These are phyloP conservation scores for Drosophila acutilabella DNA, from an alignment of 2,888 invertebrate species.

Conservation along the genomic window DNA sequence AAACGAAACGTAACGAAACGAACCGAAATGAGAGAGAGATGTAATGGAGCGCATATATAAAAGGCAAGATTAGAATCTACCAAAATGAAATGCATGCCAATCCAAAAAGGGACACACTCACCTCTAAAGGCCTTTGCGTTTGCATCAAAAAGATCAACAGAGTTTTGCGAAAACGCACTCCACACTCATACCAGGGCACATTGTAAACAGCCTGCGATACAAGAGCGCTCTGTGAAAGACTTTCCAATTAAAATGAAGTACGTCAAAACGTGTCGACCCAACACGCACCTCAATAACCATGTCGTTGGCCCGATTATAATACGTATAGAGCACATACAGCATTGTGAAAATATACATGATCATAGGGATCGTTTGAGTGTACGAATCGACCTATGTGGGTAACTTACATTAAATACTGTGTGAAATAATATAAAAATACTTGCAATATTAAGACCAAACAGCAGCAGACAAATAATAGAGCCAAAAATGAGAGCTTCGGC, in stretches of 20 bases:
- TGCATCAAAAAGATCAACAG: constrained; percentile 79
- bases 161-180: constrained; percentile 68
- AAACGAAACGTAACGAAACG: constrained; percentile 22
- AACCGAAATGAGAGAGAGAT: constrained; percentile 38
- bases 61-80: constrained; percentile 70
- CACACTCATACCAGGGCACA: constrained; percentile 79
- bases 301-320: constrained; percentile 83
- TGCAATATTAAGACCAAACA: constrained; percentile 82
- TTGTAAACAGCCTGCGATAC: constrained; percentile 81
- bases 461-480: constrained; percentile 74
- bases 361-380: constrained; percentile 57
- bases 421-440: not conserved
- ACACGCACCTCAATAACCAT: constrained; percentile 76
- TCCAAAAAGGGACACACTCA: constrained; percentile 48
- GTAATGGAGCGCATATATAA: constrained; percentile 69
- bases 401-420: not conserved
- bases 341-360: constrained; percentile 81
- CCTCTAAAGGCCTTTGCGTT: constrained; percentile 79
- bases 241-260: constrained; percentile 8
- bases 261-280: not conserved
- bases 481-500: constrained; percentile 79
- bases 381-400: constrained; percentile 25
- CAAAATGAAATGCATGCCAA: constrained; percentile 55
- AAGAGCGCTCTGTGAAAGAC: constrained; percentile 65
- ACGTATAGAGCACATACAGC: constrained; percentile 82